Evolutionary conservation across 2,797 vertebrate species (phyloP), one percentile per base, ranked within the genome.

Genomic region (Pangasius djambal): DNA sequence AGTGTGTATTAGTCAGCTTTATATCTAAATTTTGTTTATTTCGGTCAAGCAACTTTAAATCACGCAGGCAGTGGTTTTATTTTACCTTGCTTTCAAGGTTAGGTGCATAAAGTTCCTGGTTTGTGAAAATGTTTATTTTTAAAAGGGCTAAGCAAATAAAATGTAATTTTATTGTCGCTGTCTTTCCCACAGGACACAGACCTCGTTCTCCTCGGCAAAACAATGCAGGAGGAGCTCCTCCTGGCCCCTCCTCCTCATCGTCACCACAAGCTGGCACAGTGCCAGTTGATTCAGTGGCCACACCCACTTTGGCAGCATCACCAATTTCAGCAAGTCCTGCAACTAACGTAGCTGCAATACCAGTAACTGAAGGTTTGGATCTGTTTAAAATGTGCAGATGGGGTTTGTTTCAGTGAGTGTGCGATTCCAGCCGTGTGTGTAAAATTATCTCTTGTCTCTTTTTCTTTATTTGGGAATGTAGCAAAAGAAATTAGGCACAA

Each of bases 401-500:
- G 4, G 13, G 10, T 67, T 75, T 74, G 3, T 20, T 50, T 83
- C 31, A 6, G 37, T 48, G 28, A 77, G 13, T 69, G 50, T 55
- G 25, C 44, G 16, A 61, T 77, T 63, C 4, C 22, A 75, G 22
- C 55, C 6, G 28, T 59, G 18, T 59, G 20, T 79, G 52, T 69
- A 37, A 34, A 87, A 18, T 44, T 78, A 1, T 1, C 63, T 63
- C 50, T 7, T 72, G 87, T 48, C 65, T 81, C 0, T 48, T 3
- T 59, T 48, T 48, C 84, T 69, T 77, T 79, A 48, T 94, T 83
- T 31, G 25, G 7, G 15, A 75, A 65, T 93, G 44, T 85, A 99
- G 99, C 97, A 91, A 99, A 99, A 97, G 98, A 99, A 92, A 97
- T 97, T 61, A 97, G 98, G 93, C 98, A 98, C 94, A 97, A 96